Evolutionary conservation across 2,113 vertebrate species (phyloP).

Genomic region (Zosterops pallidus): DNA sequence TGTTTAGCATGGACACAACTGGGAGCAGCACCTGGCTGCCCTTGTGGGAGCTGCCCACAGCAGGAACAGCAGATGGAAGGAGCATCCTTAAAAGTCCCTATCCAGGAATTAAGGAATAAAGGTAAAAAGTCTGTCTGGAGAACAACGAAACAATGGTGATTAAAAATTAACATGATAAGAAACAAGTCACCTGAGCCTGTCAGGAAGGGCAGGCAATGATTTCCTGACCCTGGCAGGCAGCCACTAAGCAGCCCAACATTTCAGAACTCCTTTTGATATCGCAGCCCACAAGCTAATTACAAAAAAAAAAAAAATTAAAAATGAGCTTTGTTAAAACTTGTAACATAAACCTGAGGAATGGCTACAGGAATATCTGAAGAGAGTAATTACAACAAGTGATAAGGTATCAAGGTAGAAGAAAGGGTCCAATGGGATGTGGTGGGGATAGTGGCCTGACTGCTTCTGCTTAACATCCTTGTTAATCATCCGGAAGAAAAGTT

Average conservation of each 20-base stretch:
- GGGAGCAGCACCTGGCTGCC: neutral
- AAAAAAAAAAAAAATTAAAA: neutral
- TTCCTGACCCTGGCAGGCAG: neutral
- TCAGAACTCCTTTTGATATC: neutral
- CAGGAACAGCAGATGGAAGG: neutral
- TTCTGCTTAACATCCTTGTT: slow-evolving; percentile 53
- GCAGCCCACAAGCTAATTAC: neutral
- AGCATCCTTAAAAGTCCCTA: neutral
- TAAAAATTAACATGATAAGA: neutral
- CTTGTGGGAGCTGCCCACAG: neutral
- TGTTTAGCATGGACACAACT: neutral
- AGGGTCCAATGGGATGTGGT: neutral
- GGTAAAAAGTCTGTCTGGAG: neutral
- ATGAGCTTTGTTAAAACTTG: neutral
- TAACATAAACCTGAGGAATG: neutral
- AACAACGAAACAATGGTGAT: rapidly evolving
- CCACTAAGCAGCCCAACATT: neutral
- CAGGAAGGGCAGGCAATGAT: neutral
- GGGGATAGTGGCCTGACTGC: neutral
- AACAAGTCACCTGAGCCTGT: neutral
- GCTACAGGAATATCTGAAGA: neutral
- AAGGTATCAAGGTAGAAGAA: slow-evolving; percentile 8
- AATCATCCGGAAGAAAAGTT: slow-evolving; percentile 44
- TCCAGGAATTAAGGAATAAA: neutral
- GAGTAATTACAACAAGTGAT: neutral